Conservation (phyloP, 2,797 vertebrate species). For the Sebastes vulpes region DNA sequence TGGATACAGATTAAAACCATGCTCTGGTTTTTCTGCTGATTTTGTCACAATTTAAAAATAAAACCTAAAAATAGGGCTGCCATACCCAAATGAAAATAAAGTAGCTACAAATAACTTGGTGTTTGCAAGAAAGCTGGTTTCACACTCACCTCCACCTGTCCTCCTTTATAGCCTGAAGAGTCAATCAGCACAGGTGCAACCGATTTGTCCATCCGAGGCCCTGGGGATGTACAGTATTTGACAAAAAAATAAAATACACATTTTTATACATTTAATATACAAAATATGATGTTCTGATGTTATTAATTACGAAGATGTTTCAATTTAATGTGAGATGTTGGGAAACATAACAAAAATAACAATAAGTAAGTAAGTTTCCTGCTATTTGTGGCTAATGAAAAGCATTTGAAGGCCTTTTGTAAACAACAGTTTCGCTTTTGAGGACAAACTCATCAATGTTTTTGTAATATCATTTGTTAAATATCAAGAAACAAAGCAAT, state of each 20-base stretch:
- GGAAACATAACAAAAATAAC: too few relatives aligned
- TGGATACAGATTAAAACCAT: not conserved
- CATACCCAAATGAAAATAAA: not conserved
- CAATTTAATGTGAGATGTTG: too few relatives aligned
- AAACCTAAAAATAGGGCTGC: not conserved
- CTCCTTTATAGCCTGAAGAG: not conserved
- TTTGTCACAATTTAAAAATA: not conserved
- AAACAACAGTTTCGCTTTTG: not conserved
- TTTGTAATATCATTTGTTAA: not conserved
- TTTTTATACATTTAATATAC: too few relatives aligned
- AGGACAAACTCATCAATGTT: not conserved
- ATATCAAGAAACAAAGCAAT: not conserved
- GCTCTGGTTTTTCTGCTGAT: not conserved
- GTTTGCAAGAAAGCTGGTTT: not conserved
- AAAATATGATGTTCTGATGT: too few relatives aligned
- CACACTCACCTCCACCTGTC: not conserved
- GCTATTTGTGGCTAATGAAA: not conserved
- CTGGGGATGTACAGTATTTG: not conserved
- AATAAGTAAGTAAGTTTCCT: not conserved
- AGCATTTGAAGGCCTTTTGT: not conserved
- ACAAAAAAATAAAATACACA: too few relatives aligned
- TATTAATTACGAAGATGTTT: not conserved
- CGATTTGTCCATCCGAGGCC: not conserved
- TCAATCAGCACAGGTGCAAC: not conserved
- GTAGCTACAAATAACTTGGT: rapidly evolving